Evolutionary conservation across 2,797 vertebrate species (phyloP), one percentile per base, ranked within the genome.

Genomic region (Antennarius maculatus): DNA sequence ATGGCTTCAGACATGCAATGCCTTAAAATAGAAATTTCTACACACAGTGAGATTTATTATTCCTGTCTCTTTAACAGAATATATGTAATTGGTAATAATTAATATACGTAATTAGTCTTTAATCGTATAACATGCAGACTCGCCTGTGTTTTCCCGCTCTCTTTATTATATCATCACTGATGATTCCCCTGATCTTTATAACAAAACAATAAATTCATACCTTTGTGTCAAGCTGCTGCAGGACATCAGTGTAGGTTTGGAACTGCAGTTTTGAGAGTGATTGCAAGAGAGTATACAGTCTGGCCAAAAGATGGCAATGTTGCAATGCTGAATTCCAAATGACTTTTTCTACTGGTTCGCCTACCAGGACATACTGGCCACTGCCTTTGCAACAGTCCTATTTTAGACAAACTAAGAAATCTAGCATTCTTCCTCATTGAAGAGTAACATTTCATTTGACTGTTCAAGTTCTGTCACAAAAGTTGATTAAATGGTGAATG

Each of bases 291-390:
- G 78, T 93, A 86, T 87, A 83, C 84, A 53, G 59, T 80, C 71
- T 90, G 88, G 78, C 93, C 94, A 94, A 93, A 93, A 94, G 94
- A 93, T 94, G 94, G 93, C 94, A 94, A 92, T 94, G 93, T 94
- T 94, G 93, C 92, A 91, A 90, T 94, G 82, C 89, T 90, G 90
- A 93, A 93, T 91, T 90, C 70, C 74, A 89, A 91, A 84, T 84
- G 81, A 85, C 80, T 59, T 77, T 84, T 23, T 75, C 58, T 29
- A 49, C 76, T 49, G 47, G 57, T 69, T 79, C 77, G 65, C 76
- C 86, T 75, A 79, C 74, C 61, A 66, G 53, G 61, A 51, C 72
- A 74, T 66, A 82, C 78, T 66, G 76, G 83, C 53, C 86, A 79
- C 76, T 81, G 71, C 77, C 77, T 86, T 84, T 83, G 74, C 86